Evolutionary conservation across 2,888 invertebrate genomes (phyloP).

Genomic region (Escarpia spicata): DNA sequence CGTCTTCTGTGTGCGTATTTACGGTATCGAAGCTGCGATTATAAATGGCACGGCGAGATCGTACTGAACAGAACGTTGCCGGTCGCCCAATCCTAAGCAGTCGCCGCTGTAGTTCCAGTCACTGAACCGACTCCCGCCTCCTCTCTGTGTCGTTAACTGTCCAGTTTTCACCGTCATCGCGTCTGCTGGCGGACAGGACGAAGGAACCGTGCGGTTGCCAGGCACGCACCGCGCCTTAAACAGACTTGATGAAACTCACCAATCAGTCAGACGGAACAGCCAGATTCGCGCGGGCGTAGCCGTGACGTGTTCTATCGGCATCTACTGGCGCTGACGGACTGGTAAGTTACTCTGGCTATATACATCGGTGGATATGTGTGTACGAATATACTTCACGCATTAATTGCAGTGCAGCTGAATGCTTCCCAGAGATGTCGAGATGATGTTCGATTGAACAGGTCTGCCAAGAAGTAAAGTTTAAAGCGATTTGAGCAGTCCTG

Average conservation of each 20-base stretch:
- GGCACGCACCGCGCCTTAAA: neutral
- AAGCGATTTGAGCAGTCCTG: too few relatives aligned
- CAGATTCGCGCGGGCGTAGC: neutral
- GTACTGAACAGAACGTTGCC: neutral
- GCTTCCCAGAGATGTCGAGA: too few relatives aligned
- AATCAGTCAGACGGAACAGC: neutral
- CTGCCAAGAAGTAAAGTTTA: too few relatives aligned
- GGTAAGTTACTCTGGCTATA: neutral
- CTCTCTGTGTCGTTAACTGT: neutral
- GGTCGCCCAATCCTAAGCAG: neutral
- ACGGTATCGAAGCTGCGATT: neutral
- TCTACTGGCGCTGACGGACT: neutral
- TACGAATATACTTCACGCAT: too few relatives aligned
- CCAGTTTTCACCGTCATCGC: neutral
- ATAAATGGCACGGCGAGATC: neutral
- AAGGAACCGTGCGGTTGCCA: neutral
- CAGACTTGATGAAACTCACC: neutral
- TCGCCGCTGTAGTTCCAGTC: neutral
- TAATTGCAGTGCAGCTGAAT: too few relatives aligned
- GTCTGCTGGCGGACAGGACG: neutral
- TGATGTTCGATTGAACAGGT: too few relatives aligned
- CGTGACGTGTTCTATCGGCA: neutral
- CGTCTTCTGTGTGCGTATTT: neutral
- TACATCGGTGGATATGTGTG: too few relatives aligned
- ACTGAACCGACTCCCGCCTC: neutral